Evolutionary conservation across 2,888 invertebrate genomes (phyloP).

Genomic region (Theretra japonica): DNA sequence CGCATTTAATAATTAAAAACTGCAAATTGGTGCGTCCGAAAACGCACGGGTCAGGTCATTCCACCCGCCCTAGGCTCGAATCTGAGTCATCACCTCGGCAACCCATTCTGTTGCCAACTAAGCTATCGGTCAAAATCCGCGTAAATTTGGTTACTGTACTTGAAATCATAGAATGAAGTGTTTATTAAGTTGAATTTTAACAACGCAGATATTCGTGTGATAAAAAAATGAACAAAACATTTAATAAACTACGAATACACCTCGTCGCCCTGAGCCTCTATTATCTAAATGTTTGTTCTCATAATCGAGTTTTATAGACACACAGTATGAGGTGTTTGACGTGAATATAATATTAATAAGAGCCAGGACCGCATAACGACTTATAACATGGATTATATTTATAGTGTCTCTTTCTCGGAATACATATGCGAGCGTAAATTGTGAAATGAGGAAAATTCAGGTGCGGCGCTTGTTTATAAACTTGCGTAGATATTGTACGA

Average conservation of each 20-base stretch:
- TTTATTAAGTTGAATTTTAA: too few relatives aligned
- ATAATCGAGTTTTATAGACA: neutral
- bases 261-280: neutral
- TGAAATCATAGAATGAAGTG: too few relatives aligned
- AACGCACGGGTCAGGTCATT: too few relatives aligned
- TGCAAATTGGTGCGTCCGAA: too few relatives aligned
- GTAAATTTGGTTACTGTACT: too few relatives aligned
- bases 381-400: neutral
- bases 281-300: constrained; percentile 3
- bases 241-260: neutral
- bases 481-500: neutral
- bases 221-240: neutral
- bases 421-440: neutral
- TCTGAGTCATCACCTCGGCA: too few relatives aligned
- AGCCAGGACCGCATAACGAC: neutral
- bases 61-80: too few relatives aligned
- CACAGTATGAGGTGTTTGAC: neutral
- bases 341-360: constrained; percentile 3
- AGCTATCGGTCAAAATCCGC: too few relatives aligned
- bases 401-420: neutral
- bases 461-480: neutral
- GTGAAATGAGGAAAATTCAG: constrained; percentile 17
- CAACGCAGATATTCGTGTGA: neutral
- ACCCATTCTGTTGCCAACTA: too few relatives aligned
- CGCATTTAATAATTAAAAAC: too few relatives aligned